Percentiles rank a stretch among this genome's conserved stretches.
phyloP scores from a whole-genome alignment of 2,888 invertebrate species.

The Patella depressa region DNA sequence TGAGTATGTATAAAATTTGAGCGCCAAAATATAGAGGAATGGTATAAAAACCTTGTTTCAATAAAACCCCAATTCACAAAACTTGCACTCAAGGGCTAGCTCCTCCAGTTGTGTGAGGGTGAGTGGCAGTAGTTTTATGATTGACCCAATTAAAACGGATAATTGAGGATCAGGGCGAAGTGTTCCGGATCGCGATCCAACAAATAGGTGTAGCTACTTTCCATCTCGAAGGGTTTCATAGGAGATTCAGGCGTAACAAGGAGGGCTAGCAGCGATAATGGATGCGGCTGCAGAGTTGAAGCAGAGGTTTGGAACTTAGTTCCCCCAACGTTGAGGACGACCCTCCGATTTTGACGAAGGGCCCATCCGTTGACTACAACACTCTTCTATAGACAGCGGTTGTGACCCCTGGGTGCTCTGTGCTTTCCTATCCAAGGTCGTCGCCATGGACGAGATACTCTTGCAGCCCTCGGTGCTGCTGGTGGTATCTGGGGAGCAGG shows the following conservation, averaged over 20 bases:
- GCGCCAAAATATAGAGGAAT: too few relatives aligned
- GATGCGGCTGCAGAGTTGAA: not conserved
- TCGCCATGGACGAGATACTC: too few relatives aligned
- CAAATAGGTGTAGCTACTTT: not conserved
- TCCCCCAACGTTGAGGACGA: too few relatives aligned
- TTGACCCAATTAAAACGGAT: not conserved
- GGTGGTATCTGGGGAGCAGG: too few relatives aligned
- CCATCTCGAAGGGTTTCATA: not conserved
- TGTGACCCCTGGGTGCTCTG: too few relatives aligned
- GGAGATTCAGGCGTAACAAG: not conserved
- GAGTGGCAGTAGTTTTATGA: not conserved
- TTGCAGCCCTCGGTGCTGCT: too few relatives aligned
- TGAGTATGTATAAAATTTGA: too few relatives aligned
- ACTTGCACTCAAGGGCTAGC: not conserved
- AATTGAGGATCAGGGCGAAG: not conserved
- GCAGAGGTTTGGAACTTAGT: not conserved
- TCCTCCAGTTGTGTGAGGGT: not conserved
- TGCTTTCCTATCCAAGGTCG: too few relatives aligned
- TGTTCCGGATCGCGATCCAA: not conserved
- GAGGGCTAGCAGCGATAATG: not conserved
- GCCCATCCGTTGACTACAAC: too few relatives aligned
- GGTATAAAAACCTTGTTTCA: too few relatives aligned
- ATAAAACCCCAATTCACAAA: not conserved
- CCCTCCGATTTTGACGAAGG: too few relatives aligned
- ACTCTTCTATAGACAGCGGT: too few relatives aligned